Percentiles rank a stretch among this genome's conserved stretches.
Conservation (phyloP, 1,140 invertebrate species). For the Drosophila orena region DNA sequence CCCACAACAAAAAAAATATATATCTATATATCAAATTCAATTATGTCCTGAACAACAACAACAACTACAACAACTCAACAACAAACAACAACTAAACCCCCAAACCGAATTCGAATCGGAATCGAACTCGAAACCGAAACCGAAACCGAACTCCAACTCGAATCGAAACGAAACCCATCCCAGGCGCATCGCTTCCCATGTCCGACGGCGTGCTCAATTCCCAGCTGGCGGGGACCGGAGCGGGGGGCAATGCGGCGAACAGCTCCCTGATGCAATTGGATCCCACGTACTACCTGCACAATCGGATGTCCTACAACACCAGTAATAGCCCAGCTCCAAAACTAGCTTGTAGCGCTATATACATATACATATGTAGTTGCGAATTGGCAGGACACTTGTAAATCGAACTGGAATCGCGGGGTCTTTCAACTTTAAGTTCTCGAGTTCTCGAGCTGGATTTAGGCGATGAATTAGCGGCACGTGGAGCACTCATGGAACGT, state of each 20-base stretch:
- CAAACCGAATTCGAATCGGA: slow-evolving; percentile 17
- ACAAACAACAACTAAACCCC: slow-evolving; percentile 50
- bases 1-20: slow-evolving; percentile 38
- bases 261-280: slow-evolving; percentile 79
- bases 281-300: slow-evolving; percentile 74
- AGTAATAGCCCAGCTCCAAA: slow-evolving; percentile 64
- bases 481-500: too few relatives aligned
- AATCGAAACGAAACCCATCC: slow-evolving; percentile 20
- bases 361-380: too few relatives aligned
- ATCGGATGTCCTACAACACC: slow-evolving; percentile 81
- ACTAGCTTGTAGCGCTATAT: neutral
- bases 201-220: slow-evolving; percentile 69
- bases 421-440: too few relatives aligned
- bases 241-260: slow-evolving; percentile 62
- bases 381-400: neutral
- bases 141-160: neutral
- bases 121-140: slow-evolving; percentile 1
- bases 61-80: slow-evolving; percentile 64
- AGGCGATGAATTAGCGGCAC: too few relatives aligned
- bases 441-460: too few relatives aligned
- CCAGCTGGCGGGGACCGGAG: slow-evolving; percentile 58
- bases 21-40: slow-evolving; percentile 41
- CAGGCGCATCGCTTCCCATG: slow-evolving; percentile 76
- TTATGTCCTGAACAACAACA: slow-evolving; percentile 58
- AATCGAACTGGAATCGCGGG: neutral